Evolutionary conservation across 2,797 vertebrate species (phyloP), one percentile per base, ranked within the genome.

Genomic region (Emys orbicularis): DNA sequence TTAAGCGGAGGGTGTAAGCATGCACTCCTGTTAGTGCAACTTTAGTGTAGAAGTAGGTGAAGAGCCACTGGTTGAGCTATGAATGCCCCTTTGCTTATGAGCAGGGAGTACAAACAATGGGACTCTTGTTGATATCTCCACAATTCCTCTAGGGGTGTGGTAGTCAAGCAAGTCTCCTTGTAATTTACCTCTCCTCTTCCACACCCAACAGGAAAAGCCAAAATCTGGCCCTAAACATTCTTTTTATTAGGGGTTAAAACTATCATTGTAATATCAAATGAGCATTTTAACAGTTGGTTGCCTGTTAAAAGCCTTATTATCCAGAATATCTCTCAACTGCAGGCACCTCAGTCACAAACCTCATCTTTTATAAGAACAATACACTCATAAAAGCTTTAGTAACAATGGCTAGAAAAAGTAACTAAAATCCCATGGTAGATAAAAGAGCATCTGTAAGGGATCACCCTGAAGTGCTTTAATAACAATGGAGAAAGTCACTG

Each of bases 381-480:
- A 44, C 77, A 61, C 68, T 72, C 90, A 90, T 81, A 90, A 90
- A 88, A 96, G 76, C 93, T 92, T 77, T 77, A 65, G 57, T 80
- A 92, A 50, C 91, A 87, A 89, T 86, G 37, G 37, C 68, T 80
- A 82, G 90, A 88, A 86, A 88, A 44, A 25, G 79, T 96, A 96
- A 96, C 94, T 90, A 96, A 89, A 87, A 93, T 96, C 92, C 90
- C 95, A 54, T 87, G 89, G 83, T 92, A 84, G 74, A 84, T 83
- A 80, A 95, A 94, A 96, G 93, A 88, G 88, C 87, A 97, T 94
- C 93, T 95, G 88, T 89, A 54, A 21, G 41, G 91, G 89, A 93
- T 96, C 57, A 83, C 85, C 83, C 37, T 49, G 61, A 94, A 94
- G 41, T 80, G 83, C 90, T 94, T 93, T 92, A 96, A 79, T 92